Base-by-base conservation (phyloP, 1,140 invertebrate species). In the Meloidogyne hapla region DNA sequence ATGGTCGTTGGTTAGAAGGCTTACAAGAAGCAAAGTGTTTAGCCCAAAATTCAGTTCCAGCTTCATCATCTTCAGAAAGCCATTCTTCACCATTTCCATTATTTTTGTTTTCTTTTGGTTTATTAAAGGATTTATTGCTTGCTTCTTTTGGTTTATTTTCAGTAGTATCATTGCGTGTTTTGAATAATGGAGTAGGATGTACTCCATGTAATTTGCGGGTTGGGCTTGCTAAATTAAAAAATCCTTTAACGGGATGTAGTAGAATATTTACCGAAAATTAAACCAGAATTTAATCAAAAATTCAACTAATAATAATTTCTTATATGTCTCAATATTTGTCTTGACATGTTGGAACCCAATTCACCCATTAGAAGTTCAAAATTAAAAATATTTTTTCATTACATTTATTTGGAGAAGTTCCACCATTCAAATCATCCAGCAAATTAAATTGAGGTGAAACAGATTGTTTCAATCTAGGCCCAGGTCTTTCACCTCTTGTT, bases 11-110 rank as follows among this genome's bases (percentile, higher is more conserved):
- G 5, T 56, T 56, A 56, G 48, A 56, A 56, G 48, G 48, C n/a
- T 56, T 21, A 18, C 48, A 56, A n/a, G 48, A n/a, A 8, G 48
- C 48, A 56, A 56, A 56, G n/a, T 73, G 71, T 73, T 38, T 73
- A 2, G 71, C 23, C 71, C 71, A 73, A 73, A 63, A 73, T 10
- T 21, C 13, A 8, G 28, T 26, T 13, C 71, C 71, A 25, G 61
- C 71, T 73, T 73, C 71, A 15, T 73, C 71, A 64, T 61, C 61
- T 4, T 62, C 28, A 28, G 45, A 73, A 56, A 63, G 71, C 21
- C 56, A 61, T 15, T 42, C 38, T 13, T 56, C 26, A 71, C 40
- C 25, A 5, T 64, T 23, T 38, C 26, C 71, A 1, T 23, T 63
- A 64, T 64, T 61, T 33, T 21, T 67, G 23, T 28, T 18, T 6